Conservation (phyloP, 2,888 invertebrate species). For the Brenthis hecate region DNA sequence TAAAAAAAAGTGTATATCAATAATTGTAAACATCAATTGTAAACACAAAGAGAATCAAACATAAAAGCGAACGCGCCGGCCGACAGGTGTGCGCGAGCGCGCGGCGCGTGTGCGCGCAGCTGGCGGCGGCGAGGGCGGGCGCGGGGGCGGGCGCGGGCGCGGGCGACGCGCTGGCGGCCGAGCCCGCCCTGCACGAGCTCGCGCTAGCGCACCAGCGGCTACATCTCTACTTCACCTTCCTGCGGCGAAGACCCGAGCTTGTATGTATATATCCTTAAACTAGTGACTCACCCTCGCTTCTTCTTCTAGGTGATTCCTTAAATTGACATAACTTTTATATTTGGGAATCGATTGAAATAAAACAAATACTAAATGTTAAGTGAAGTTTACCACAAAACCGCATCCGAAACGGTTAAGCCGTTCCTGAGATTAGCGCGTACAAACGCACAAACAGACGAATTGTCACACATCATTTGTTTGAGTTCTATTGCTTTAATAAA, state of each 20-base stretch:
- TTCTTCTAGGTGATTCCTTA: not conserved
- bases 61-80: not conserved
- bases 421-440: too few relatives aligned
- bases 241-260: conserved; percentile 88
- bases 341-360: too few relatives aligned
- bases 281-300: not conserved
- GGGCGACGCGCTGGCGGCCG: conserved; percentile 75
- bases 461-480: too few relatives aligned
- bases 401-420: too few relatives aligned
- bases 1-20: too few relatives aligned
- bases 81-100: conserved; percentile 57
- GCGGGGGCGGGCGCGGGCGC: conserved; percentile 47
- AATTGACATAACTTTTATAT: too few relatives aligned
- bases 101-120: conserved; percentile 51
- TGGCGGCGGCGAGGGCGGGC: conserved; percentile 55
- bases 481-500: too few relatives aligned
- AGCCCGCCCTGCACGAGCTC: conserved; percentile 93
- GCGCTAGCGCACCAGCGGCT: conserved; percentile 94
- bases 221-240: conserved; percentile 95
- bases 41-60: too few relatives aligned
- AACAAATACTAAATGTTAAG: too few relatives aligned
- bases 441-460: too few relatives aligned
- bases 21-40: too few relatives aligned
- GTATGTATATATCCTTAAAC: not conserved
- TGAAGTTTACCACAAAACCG: too few relatives aligned